Base-by-base conservation (phyloP, 2,113 vertebrate species). In the Orientallactaga bullata region DNA sequence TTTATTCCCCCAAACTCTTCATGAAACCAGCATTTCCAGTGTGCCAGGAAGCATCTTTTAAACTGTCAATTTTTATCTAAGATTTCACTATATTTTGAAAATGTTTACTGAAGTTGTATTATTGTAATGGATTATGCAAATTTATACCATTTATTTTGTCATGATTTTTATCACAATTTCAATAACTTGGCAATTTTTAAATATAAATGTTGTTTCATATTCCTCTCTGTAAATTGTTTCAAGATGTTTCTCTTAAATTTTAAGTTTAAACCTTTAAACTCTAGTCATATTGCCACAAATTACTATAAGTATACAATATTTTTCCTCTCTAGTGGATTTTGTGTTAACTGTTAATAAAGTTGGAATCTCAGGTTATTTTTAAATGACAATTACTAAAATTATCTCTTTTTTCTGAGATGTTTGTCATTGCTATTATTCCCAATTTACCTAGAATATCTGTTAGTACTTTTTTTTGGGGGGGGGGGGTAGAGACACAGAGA, bases 21-120 rank as follows among this genome's bases (percentile, higher is more conserved):
- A 66, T 74, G n/a, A 55, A 88, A 26, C 42, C 30, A 74, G 76
- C 69, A 79, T 15, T 96, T 76, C 10, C 7, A 63, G 1, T 63
- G 16, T 65, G 72, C 79, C 32, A 66, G 32, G 28, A 87, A 26
- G 21, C 37, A 95, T 91, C 42, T 26, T 89, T 81, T 88, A 90
- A 78, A 66, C 20, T 51, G 51, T 73, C 39, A 90, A 61, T 86
- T 86, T 92, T 61, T 68, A 82, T n/a, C 32, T 94, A 66, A 87
- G 32, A 81, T 58, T 96, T 94, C 32, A 82, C 15, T 87, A 5
- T 60, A 61, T 81, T 91, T 95, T 60, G n/a, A 63, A 92, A 92
- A 35, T 77, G 4, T 17, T 93, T 72, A 80, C 30, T 72, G 84
- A 86, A 94, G 35, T 10, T 77, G 3, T 90, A 35, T 93, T 60